phyloP scores from a whole-genome alignment of 2,888 invertebrate genomes.

The Cosmorhoe ocellata region DNA sequence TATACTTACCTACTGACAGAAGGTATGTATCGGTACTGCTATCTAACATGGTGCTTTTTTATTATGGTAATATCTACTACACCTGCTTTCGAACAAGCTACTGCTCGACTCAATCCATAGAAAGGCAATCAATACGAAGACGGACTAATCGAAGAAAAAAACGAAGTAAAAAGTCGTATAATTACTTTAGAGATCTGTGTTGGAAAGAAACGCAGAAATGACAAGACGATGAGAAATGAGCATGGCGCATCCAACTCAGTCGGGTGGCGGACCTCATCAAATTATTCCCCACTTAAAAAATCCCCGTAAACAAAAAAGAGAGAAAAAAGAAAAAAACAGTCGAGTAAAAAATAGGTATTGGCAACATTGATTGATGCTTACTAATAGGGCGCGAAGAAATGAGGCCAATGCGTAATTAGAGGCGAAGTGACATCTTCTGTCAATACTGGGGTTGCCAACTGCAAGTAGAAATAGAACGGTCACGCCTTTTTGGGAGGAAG shows the following conservation, averaged over 20 bases:
- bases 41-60: no score
- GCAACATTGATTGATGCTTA: constrained; percentile 83
- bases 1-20: no score
- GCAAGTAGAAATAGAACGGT: constrained; percentile 74
- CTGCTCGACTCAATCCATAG: constrained; percentile 6
- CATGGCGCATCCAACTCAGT: constrained; percentile 74
- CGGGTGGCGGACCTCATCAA: constrained; percentile 82
- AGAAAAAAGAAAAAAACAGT: constrained; percentile 64
- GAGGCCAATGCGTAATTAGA: constrained; percentile 79
- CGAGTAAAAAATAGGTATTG: constrained; percentile 81
- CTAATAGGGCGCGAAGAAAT: constrained; percentile 82
- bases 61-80: not conserved
- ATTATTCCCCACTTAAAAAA: constrained; percentile 82
- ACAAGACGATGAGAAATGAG: constrained; percentile 83
- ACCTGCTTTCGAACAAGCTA: constrained; percentile 6
- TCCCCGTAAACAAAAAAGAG: constrained; percentile 80
- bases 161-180: constrained; percentile 72
- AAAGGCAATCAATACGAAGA: constrained; percentile 50
- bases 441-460: constrained; percentile 67
- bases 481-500: constrained; percentile 77
- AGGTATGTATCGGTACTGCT: no score
- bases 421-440: constrained; percentile 81
- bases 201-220: constrained; percentile 81
- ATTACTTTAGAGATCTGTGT: constrained; percentile 79
- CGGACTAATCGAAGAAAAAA: constrained; percentile 60